Evolutionary conservation across 2,797 vertebrate species (phyloP), one percentile per base, ranked within the genome.

Genomic region (Cuculus canorus): DNA sequence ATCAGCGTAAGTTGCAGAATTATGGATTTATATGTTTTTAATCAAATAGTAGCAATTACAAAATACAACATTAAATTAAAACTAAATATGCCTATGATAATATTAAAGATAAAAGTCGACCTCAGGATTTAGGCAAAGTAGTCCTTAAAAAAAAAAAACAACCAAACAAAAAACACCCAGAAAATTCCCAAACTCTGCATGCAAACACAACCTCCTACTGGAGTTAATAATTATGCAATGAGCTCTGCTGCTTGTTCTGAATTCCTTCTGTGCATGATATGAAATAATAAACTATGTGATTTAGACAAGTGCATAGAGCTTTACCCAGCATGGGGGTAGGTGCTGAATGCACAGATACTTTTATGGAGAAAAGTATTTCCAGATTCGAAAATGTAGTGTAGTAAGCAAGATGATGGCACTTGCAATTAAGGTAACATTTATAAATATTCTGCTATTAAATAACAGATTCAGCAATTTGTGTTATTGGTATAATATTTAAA

Each of bases 211-310:
- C 82, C 64, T 94, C 57, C 77, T 82, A 10, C 54, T 80, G 73
- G 64, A 82, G 79, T 54, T 93, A 71, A 93, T 93, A 84, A 86
- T 86, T 90, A 75, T 73, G 28, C 53, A 52, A 13, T 45, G 63
- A 85, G 18, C 57, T 22, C 35, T 90, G 64, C 48, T 91, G 52
- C 28, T 82, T 73, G n/a, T 72, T 91, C 77, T 30, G 75, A 93
- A 64, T 87, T 95, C 56, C 27, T 89, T 86, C 32, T 84, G 50
- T 84, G 37, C 4, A 3, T 0, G 0, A 61, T 69, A 71, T 39
- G 30, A 41, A 57, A 79, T 32, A 39, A 35, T 3, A 35, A 53
- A 60, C 10, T 17, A 43, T 43, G 41, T 43, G 41, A 43, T 54
- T 65, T 82, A 65, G 59, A 52, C 35, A 73, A 43, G 33, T 71